A percentile compares a stretch with the other conserved stretches of the same genome.
Evolutionary conservation across 1,140 invertebrate species (phyloP).

Genomic region (Nasonia longicornis): DNA sequence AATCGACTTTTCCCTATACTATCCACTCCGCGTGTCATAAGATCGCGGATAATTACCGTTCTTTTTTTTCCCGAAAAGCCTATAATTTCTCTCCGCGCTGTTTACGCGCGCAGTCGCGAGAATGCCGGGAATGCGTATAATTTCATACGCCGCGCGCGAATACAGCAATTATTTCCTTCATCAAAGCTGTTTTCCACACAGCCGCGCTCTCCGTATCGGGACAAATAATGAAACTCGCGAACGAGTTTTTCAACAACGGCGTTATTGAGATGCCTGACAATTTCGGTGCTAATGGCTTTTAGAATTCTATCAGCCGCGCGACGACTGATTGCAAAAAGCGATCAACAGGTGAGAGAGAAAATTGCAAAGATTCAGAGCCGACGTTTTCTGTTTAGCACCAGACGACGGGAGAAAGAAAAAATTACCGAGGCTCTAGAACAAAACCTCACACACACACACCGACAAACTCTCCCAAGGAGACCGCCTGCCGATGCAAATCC

Average conservation of each 20-base stretch:
- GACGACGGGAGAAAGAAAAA: not conserved
- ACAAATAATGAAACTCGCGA: too few relatives aligned
- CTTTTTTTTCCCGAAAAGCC: not conserved
- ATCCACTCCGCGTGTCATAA: too few relatives aligned
- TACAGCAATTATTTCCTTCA: conserved; percentile 1
- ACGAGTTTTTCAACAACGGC: not conserved
- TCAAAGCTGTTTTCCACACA: not conserved
- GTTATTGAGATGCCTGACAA: too few relatives aligned
- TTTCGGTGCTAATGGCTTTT: too few relatives aligned
- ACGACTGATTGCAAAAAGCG: not conserved
- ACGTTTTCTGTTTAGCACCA: too few relatives aligned
- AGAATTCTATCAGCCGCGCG: not conserved
- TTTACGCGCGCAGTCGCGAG: not conserved
- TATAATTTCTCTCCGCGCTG: not conserved
- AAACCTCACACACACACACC: not conserved
- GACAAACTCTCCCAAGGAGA: not conserved
- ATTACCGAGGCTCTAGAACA: not conserved
- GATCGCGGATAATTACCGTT: not conserved
- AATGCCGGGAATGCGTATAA: not conserved
- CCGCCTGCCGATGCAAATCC: conserved; percentile 11
- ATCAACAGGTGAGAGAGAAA: not conserved
- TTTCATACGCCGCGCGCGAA: not conserved
- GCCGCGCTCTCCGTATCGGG: too few relatives aligned
- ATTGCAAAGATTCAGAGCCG: not conserved
- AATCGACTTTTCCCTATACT: too few relatives aligned